Evolutionary conservation across 2,888 invertebrate species (phyloP), one percentile per base, ranked within the genome.

Genomic region (Melipona beecheii): DNA sequence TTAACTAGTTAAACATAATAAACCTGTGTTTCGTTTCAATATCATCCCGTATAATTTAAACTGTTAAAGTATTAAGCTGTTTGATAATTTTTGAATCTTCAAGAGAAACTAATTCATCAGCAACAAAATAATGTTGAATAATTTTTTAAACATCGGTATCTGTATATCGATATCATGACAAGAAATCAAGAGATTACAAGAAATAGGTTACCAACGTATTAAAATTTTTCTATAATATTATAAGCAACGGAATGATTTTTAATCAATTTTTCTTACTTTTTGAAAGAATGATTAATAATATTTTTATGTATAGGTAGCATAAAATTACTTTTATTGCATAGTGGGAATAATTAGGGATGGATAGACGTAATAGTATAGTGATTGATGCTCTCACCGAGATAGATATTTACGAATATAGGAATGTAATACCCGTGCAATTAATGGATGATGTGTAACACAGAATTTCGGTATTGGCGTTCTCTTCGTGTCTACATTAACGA

Each of bases 401-500:
- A 84, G 81, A 71, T 68, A 81, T 87, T 72, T 74, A 70, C 81
- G 77, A 74, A 84, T 81, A 86, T 83, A 81, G 84, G 83, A 87
- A 84, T 87, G 84, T 77, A 79, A 72, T 81, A 78, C 62, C 76
- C 72, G 64, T 50, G 78, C 68, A 74, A 85, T 86, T 85, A 87
- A 85, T 87, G 78, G 81, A 27, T 69, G 71, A 75, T 75, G 81
- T 84, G 87, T 82, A 83, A 85, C 84, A 78, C 75, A 81, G 86
- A 86, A 86, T 86, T 84, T 86, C 74, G 81, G 72, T 81, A 84
- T 84, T 77, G 81, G 74, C 70, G 74, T 85, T 85, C 77, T 66
- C 82, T 74, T 87, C 77, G 83, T 78, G 81, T 76, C 73, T 81
- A 83, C 86, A 81, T 89, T 89, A 86, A 84, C 77, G 87, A 84